Evolutionary conservation across 2,797 vertebrate genomes (phyloP), one percentile per base, ranked within the genome.

Genomic region (Phoebastria nigripes): DNA sequence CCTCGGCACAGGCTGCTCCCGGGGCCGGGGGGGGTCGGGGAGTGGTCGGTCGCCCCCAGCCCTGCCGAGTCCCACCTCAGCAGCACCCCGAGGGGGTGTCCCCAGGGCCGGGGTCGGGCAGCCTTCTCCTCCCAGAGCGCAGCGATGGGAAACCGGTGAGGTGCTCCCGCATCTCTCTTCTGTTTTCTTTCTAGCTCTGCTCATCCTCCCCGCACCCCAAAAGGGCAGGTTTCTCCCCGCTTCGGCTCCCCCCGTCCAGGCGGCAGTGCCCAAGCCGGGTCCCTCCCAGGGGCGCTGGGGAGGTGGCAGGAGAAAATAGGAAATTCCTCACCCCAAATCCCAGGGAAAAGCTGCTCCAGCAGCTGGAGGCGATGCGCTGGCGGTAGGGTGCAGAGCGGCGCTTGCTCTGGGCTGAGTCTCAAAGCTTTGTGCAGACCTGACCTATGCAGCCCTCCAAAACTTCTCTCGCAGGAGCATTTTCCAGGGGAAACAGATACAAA

Each of bases 261-360:
- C 2, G 3, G 49, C 4, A 2, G 8, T 66, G 51, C 14, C 26
- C 54, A 15, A 56, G 29, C 3, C 2, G 15, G 6, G 5, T 85
- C n/a, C 33, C 12, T 72, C 29, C 54, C 46, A 13, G 46, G 35
- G 82, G 6, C 4, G 14, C 70, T 29, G 44, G 31, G 67, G 37
- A 93, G 22, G 58, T 22, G 42, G 47, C 4, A 41, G 21, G 44
- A 71, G 47, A 47, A 87, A 80, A 78, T 8, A 35, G 69, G 63
- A 83, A 89, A 79, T 42, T 79, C 33, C 49, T 73, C 91, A 59
- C 0, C 28, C 47, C 22, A 13, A 44, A 70, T 59, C 25, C 31
- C 41, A 13, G 67, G 39, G 58, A 65, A 61, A 76, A 77, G 41
- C 70, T 58, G 49, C 73, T 87, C 56, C 82, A 62, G 80, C 63